Percentiles rank a stretch among this genome's conserved stretches.
These are phyloP conservation scores for Laothoe populi DNA, from an alignment of 2,888 invertebrate species.

Conservation along the genomic window DNA sequence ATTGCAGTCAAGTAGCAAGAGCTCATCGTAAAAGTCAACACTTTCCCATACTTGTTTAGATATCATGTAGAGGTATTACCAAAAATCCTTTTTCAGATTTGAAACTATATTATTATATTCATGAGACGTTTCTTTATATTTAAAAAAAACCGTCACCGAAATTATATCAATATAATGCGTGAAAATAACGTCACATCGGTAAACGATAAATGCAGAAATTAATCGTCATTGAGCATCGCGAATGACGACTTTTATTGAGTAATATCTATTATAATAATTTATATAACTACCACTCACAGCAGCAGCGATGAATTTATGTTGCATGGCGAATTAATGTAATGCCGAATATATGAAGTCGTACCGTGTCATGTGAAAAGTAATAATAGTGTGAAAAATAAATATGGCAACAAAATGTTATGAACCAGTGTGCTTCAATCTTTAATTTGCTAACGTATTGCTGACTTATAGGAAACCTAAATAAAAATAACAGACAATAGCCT, in stretches of 20 bases:
- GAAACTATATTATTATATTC: too few species aligned
- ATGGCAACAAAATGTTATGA: too few species aligned
- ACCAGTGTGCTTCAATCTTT: too few species aligned
- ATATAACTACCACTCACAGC: neutral
- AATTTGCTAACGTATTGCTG: too few species aligned
- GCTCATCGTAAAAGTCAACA: neutral
- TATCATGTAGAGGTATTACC: too few species aligned
- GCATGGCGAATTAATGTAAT: constrained; percentile 16
- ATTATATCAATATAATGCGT: neutral
- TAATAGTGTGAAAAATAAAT: neutral
- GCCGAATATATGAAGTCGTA: neutral
- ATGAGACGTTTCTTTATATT: too few species aligned
- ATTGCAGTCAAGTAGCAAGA: neutral
- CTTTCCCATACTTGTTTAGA: neutral
- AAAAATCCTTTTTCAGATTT: too few species aligned
- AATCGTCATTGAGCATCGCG: constrained; percentile 1
- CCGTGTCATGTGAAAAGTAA: neutral
- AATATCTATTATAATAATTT: neutral
- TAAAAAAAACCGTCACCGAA: too few species aligned
- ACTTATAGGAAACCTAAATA: too few species aligned
- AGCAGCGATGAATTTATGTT: neutral
- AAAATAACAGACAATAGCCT: too few species aligned
- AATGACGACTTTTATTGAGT: neutral
- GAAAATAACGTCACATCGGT: neutral
- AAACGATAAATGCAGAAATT: neutral